phyloP scores from a whole-genome alignment of 2,113 vertebrate species.

The Rhegmatorhina hoffmannsi region DNA sequence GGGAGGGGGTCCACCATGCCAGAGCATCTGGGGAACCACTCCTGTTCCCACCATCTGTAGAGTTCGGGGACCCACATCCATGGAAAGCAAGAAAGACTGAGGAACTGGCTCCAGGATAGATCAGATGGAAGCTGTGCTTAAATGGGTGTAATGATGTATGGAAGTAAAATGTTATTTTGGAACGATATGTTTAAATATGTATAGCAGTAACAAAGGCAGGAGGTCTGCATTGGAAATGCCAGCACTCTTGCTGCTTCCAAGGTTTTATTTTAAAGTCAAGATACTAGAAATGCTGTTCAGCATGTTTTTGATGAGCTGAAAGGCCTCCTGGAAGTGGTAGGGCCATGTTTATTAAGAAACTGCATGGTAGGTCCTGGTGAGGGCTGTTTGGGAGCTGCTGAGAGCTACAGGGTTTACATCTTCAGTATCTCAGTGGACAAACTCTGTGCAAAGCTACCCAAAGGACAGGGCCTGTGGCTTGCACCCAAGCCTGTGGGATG shows the following conservation, averaged over 20 bases:
- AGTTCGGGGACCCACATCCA: background rate
- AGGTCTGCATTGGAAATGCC: background rate
- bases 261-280: constrained; percentile 29
- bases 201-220: background rate
- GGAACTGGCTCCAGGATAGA: background rate
- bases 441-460: background rate
- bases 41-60: background rate
- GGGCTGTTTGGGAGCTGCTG: background rate
- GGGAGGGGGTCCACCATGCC: fast-evolving
- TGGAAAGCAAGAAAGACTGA: background rate
- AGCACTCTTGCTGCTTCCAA: constrained; percentile 23
- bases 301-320: background rate
- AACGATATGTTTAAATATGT: background rate
- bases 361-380: background rate
- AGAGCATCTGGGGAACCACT: background rate
- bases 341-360: background rate
- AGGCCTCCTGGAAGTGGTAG: background rate
- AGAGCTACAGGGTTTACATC: background rate
- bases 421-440: fast-evolving
- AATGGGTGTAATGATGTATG: background rate
- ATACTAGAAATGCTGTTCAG: background rate
- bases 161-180: constrained; percentile 39
- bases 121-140: background rate
- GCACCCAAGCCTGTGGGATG: background rate
- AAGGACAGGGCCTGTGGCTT: background rate